Percentiles rank a stretch among this genome's conserved stretches.
phyloP scores from a whole-genome alignment of 1,140 invertebrate species.

The Drosophila bipectinata region DNA sequence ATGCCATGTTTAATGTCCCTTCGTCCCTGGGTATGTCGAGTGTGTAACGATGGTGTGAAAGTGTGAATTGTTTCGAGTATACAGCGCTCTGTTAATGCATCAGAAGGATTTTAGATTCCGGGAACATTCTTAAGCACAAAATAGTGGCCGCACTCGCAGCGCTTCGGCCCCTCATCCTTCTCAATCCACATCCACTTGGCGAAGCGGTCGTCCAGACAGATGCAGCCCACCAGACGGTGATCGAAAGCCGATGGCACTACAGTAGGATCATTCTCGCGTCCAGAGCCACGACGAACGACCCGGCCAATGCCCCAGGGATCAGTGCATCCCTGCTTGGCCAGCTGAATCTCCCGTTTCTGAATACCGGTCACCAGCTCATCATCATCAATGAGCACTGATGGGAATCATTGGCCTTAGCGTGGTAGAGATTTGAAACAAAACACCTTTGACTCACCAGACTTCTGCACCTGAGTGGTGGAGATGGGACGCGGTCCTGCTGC shows the following conservation, averaged over 20 bases:
- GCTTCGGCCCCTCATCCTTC: constrained; percentile 90
- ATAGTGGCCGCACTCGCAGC: constrained; percentile 98
- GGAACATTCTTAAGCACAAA: constrained; percentile 92
- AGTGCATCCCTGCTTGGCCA: constrained; percentile 91
- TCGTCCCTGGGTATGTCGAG: constrained; percentile 1
- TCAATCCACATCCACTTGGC: constrained; percentile 98
- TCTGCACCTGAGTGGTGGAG: constrained; percentile 45
- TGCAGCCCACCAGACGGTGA: constrained; percentile 95
- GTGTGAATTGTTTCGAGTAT: not conserved
- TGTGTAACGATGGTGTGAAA: constrained; percentile 7
- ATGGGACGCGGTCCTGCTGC: constrained; percentile 37
- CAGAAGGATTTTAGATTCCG: constrained; percentile 83
- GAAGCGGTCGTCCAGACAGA: constrained; percentile 94
- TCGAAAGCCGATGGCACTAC: constrained; percentile 94
- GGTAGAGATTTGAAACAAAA: not conserved
- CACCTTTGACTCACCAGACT: constrained; percentile 43
- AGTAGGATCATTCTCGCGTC: constrained; percentile 93
- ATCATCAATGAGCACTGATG: constrained; percentile 88
- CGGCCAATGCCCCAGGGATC: constrained; percentile 93
- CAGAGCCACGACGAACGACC: constrained; percentile 89
- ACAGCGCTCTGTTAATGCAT: constrained; percentile 30
- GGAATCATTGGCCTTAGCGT: constrained; percentile 50
- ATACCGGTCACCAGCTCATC: constrained; percentile 96
- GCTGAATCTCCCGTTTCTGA: constrained; percentile 94
- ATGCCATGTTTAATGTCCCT: constrained; percentile 56